Percentiles rank a stretch among this genome's conserved stretches.
Evolutionary conservation across 2,113 vertebrate genomes (phyloP).

Genomic region (Sinocyclocheilus maitianheensis): DNA sequence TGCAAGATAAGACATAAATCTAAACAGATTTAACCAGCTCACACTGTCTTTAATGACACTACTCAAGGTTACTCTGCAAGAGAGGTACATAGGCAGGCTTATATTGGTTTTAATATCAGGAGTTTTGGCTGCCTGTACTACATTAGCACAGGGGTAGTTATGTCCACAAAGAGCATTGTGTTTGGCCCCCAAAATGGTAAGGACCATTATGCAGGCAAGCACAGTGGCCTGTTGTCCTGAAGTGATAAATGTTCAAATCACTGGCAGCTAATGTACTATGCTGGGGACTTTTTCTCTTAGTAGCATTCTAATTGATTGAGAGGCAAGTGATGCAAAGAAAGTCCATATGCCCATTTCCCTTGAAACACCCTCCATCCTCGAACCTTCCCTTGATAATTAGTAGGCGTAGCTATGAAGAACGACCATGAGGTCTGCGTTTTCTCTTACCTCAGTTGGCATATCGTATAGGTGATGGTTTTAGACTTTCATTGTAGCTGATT

Average conservation of each 20-base stretch:
- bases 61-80: background rate
- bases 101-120: background rate
- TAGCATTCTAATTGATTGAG: constrained; percentile 39
- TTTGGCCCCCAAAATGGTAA: constrained; percentile 12
- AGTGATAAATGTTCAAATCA: constrained; percentile 47
- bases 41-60: background rate
- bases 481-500: constrained; percentile 21
- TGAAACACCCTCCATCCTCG: background rate
- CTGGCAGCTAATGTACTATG: constrained; percentile 50
- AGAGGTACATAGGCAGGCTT: background rate
- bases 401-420: background rate
- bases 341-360: constrained; percentile 32
- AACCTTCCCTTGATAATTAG: constrained; percentile 23
- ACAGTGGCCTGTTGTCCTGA: constrained; percentile 36
- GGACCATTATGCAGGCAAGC: constrained; percentile 18
- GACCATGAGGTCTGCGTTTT: constrained; percentile 10
- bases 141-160: background rate
- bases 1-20: background rate
- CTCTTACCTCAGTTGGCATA: constrained; percentile 16
- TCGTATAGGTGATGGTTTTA: background rate
- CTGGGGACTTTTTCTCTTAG: constrained; percentile 37
- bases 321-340: constrained; percentile 40
- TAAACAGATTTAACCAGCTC: background rate
- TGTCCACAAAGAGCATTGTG: background rate
- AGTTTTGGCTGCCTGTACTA: background rate